Base-by-base conservation (phyloP, 2,888 invertebrate species). In the Nebria salina region DNA sequence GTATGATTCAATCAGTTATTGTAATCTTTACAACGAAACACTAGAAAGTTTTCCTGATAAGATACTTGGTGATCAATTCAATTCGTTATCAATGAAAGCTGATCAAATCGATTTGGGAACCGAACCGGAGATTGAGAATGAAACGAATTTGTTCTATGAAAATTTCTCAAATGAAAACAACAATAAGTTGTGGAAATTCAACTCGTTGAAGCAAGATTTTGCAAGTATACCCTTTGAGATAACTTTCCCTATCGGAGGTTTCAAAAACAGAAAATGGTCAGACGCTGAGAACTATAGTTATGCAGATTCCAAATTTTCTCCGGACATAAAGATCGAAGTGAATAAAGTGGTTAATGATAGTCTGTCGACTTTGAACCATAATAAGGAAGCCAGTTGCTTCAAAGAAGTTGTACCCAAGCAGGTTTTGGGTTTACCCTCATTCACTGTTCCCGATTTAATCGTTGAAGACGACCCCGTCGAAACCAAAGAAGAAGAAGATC, bases 351-450 rank as follows among this genome's bases (percentile, higher is more conserved):
- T 75, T 3, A 75, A 75, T 20, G 80, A 80, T n/a, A 81, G 81
- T 43, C 42, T 76, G 0, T 25, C 70, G 41, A 76, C 76, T 20
- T 87, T 93, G 87, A 93, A 92, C 87, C 92, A 93, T 87, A 91
- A 91, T 87, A 91, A 91, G 85, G 91, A 91, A 83, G 88, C 89
- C 83, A 93, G 93, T 87, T 91, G 91, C 83, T 94, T 93, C 88
- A 91, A 88, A 75, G 92, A 93, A 87, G 92, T 93, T 76, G 89
- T 91, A 83, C 90, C 90, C 7, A 88, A 86, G 80, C 82, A 72
- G 41, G 76, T 73, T 9, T 65, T 84, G 74, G 81, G 82, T 68
- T 79, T 82, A 68, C 83, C 82, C 72, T 75, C 81, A 15, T 83
- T 83, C 73, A 82, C 79, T 72, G 81, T 82, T 72, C 82, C 83